Conservation (phyloP, 2,888 invertebrate genomes). For the Sinohyriopsis cumingii region DNA sequence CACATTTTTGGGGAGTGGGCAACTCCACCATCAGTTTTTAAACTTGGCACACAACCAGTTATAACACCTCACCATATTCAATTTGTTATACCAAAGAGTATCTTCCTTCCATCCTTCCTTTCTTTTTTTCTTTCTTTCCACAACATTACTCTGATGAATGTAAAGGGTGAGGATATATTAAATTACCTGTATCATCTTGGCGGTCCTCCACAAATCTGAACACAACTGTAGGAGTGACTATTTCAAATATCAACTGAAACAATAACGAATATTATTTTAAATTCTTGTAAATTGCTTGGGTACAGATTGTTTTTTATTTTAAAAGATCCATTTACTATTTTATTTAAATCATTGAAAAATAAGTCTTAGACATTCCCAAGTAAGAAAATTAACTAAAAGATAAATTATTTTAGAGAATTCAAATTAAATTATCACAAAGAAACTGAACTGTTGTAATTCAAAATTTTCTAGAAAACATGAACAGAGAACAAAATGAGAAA, state of each 20-base stretch:
- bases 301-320: slow-evolving; percentile 28
- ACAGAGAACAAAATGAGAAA: no score
- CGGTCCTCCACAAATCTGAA: slow-evolving; percentile 86
- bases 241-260: slow-evolving; percentile 80
- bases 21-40: no score
- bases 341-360: no score
- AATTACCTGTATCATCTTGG: slow-evolving; percentile 44
- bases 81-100: no score
- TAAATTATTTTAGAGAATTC: background rate
- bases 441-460: background rate
- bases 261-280: slow-evolving; percentile 13
- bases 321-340: no score
- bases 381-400: slow-evolving; percentile 1
- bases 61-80: no score
- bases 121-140: no score
- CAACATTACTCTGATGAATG: background rate
- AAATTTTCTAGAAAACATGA: background rate
- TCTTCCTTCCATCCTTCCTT: no score
- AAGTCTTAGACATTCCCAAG: no score
- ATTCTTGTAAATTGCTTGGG: slow-evolving; percentile 32
- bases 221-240: slow-evolving; percentile 87
- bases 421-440: background rate
- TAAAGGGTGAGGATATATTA: background rate
- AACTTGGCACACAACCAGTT: no score
- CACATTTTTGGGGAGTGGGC: no score